Evolutionary conservation across 2,113 vertebrate species (phyloP).

Genomic region (Polyodon spathula): DNA sequence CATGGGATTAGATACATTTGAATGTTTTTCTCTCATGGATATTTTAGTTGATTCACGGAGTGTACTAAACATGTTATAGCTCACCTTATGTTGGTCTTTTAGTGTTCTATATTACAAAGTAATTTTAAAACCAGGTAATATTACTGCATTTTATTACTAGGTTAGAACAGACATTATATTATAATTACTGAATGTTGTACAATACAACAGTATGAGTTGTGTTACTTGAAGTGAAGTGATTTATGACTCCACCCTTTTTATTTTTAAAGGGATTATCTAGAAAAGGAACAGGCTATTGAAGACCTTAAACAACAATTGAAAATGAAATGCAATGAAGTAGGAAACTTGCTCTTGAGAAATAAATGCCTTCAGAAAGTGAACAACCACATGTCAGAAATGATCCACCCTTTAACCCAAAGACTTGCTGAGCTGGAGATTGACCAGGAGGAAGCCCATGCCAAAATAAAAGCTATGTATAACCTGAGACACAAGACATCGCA

Average conservation of each 20-base stretch:
- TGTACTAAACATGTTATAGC: too few species aligned
- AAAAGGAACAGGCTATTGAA: slow-evolving; percentile 38
- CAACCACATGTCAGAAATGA: slow-evolving; percentile 26
- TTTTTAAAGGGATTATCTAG: slow-evolving; percentile 34
- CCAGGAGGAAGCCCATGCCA: slow-evolving; percentile 32
- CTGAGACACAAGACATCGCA: neutral
- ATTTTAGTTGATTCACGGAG: too few species aligned
- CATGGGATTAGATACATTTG: too few species aligned
- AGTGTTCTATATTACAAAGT: too few species aligned
- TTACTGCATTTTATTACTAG: too few species aligned
- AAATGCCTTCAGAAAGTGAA: slow-evolving; percentile 31
- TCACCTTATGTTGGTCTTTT: too few species aligned
- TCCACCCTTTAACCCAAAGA: slow-evolving; percentile 34
- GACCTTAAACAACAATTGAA: slow-evolving; percentile 36
- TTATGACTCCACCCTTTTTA: neutral
- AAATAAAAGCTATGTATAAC: slow-evolving; percentile 30
- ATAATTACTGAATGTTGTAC: too few species aligned
- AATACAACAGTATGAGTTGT: too few species aligned
- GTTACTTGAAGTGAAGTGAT: too few species aligned
- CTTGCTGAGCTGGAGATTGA: slow-evolving; percentile 40
- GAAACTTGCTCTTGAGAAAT: slow-evolving; percentile 37
- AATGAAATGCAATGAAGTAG: slow-evolving; percentile 33
- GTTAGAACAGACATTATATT: too few species aligned
- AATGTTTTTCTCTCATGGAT: too few species aligned
- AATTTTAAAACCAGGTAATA: too few species aligned